A percentile compares a stretch with the other conserved stretches of the same genome.
Conservation (phyloP, 1,140 invertebrate species). For the Trachelipus rathkii region DNA sequence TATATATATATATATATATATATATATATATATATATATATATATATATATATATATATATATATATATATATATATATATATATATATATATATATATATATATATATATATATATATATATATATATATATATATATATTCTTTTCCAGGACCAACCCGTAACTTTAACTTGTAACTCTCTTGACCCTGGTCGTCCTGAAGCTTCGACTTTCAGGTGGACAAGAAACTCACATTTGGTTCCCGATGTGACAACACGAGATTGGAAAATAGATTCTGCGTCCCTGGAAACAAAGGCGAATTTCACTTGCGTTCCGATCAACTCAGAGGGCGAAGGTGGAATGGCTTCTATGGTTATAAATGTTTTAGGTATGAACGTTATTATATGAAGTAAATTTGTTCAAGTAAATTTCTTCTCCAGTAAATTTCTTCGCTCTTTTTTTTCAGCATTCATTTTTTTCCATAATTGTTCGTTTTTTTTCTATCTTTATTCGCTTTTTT, state of each 20-base stretch:
- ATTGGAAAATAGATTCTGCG: constrained; percentile 72
- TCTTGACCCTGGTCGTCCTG: constrained; percentile 72
- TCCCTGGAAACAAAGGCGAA: constrained; percentile 74
- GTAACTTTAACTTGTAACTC: constrained; percentile 75
- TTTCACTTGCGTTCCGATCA: constrained; percentile 78
- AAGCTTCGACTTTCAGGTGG: constrained; percentile 70
- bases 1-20: not conserved
- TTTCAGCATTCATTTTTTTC: not conserved
- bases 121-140: not conserved
- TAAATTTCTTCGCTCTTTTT: not conserved
- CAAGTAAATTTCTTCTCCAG: not conserved
- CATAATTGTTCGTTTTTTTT: not conserved
- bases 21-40: constrained; percentile 3
- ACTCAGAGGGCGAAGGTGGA: constrained; percentile 72
- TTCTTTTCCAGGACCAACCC: constrained; percentile 59
- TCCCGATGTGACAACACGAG: constrained; percentile 65
- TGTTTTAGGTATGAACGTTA: constrained; percentile 61
- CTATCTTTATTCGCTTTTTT: not conserved
- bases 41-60: constrained; percentile 8
- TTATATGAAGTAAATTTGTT: constrained; percentile 6
- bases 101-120: constrained; percentile 11
- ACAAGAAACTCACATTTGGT: constrained; percentile 67
- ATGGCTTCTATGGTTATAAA: constrained; percentile 67
- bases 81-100: not conserved
- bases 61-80: not conserved